phyloP scores from a whole-genome alignment of 1,140 invertebrate genomes.

The Drosophila subpulchrella region DNA sequence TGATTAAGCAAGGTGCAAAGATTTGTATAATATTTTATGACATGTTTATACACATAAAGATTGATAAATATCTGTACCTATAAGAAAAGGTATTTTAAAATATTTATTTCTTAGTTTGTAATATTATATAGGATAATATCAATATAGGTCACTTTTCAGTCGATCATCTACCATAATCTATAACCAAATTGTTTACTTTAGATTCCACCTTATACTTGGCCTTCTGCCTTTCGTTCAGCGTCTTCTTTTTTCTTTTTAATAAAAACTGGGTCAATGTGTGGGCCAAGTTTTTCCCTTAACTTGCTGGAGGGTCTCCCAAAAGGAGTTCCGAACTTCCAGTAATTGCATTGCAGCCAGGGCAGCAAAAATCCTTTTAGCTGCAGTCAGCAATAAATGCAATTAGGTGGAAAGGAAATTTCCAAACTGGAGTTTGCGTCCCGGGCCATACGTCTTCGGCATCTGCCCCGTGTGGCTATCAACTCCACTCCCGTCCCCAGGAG shows the following conservation, averaged over 20 bases:
- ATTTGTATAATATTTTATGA: too few relatives aligned
- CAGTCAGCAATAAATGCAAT: slow-evolving; percentile 64
- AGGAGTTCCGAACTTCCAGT: slow-evolving; percentile 45
- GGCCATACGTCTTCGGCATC: slow-evolving; percentile 9
- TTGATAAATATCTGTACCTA: too few relatives aligned
- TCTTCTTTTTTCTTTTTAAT: slow-evolving; percentile 18
- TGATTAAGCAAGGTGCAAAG: too few relatives aligned
- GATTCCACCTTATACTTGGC: slow-evolving; percentile 23
- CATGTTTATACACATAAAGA: too few relatives aligned
- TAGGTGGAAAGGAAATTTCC: slow-evolving; percentile 38
- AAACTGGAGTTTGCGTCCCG: slow-evolving; percentile 21
- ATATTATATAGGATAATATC: too few relatives aligned
- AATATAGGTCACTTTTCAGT: too few relatives aligned
- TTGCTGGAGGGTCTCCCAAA: slow-evolving; percentile 21
- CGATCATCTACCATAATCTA: background rate
- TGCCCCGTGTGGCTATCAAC: slow-evolving; percentile 30
- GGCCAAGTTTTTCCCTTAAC: slow-evolving; percentile 37
- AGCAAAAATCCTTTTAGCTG: slow-evolving; percentile 48
- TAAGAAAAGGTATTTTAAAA: too few relatives aligned
- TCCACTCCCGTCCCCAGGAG: slow-evolving; percentile 13
- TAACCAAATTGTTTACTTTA: slow-evolving; percentile 38
- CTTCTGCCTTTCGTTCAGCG: slow-evolving; percentile 4
- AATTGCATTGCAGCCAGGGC: slow-evolving; percentile 53
- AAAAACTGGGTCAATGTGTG: slow-evolving; percentile 63
- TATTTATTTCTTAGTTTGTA: too few relatives aligned